Conservation (phyloP, 2,113 vertebrate genomes). For the Hippopotamus amphibius region DNA sequence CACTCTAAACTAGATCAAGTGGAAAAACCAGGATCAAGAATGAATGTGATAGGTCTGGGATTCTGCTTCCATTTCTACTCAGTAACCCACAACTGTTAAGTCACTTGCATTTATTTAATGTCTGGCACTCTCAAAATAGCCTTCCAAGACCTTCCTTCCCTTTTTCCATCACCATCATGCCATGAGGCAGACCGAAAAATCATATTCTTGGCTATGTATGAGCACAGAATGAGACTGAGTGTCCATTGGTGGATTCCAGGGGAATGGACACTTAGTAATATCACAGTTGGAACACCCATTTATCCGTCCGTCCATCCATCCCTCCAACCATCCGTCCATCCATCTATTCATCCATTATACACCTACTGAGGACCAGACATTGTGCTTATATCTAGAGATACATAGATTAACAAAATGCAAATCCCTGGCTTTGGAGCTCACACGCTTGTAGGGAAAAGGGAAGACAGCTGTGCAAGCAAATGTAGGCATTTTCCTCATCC, state of each 20-base stretch:
- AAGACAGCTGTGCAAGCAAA: not conserved
- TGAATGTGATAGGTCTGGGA: not conserved
- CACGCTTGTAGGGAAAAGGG: not conserved
- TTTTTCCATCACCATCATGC: not conserved
- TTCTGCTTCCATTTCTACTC: not conserved
- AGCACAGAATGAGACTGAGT: not conserved
- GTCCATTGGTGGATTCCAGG: not conserved
- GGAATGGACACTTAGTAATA: not conserved
- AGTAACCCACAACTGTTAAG: not conserved
- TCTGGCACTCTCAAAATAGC: not conserved
- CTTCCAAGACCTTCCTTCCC: not conserved
- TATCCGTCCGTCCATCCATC: not conserved
- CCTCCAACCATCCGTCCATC: not conserved
- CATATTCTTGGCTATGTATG: not conserved
- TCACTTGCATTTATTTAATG: slow-evolving; percentile 4
- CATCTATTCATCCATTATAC: not conserved
- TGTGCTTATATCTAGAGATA: not conserved
- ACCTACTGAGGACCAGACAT: not conserved
- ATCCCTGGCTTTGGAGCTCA: not conserved
- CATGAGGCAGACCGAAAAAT: not conserved
- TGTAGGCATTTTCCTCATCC: not conserved
- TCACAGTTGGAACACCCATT: not conserved
- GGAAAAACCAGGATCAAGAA: not conserved
- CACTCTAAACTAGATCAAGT: slow-evolving; percentile 13
- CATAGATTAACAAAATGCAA: not conserved